Evolutionary conservation across 2,888 invertebrate species (phyloP).

Genomic region (Cyrtodaria siliqua): DNA sequence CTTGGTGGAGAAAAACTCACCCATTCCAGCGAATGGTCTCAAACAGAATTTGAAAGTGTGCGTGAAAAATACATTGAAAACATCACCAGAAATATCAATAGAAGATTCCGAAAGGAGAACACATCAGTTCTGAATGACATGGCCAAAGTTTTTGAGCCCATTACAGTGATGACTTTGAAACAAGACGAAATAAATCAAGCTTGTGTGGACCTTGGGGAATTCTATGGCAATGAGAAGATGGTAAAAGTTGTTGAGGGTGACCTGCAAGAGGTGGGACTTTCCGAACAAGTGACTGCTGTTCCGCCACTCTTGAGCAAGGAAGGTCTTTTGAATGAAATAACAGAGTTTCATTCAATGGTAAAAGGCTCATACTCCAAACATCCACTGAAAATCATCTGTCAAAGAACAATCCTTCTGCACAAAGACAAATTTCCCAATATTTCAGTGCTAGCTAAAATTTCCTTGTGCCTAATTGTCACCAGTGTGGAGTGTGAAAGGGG

Average conservation of each 20-base stretch:
- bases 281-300: not conserved
- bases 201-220: not conserved
- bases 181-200: not conserved
- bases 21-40: not conserved
- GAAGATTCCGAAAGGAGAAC: slow-evolving; percentile 13
- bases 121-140: not conserved
- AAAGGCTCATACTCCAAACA: slow-evolving; percentile 9
- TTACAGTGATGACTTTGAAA: not conserved
- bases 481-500: slow-evolving; percentile 40
- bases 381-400: not conserved
- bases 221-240: slow-evolving; percentile 30
- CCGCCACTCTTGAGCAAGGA: slow-evolving; percentile 13
- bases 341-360: not conserved
- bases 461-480: slow-evolving; percentile 23
- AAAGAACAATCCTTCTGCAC: not conserved
- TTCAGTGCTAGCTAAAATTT: slow-evolving; percentile 13
- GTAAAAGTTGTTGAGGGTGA: slow-evolving; percentile 8
- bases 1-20: slow-evolving; percentile 13
- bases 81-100: slow-evolving; percentile 16
- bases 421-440: not conserved
- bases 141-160: not conserved
- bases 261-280: not conserved
- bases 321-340: slow-evolving; percentile 12
- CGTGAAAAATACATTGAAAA: slow-evolving; percentile 5
- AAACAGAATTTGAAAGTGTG: slow-evolving; percentile 4